Base-by-base conservation (phyloP, 2,797 vertebrate species). In the Clamator glandarius region DNA sequence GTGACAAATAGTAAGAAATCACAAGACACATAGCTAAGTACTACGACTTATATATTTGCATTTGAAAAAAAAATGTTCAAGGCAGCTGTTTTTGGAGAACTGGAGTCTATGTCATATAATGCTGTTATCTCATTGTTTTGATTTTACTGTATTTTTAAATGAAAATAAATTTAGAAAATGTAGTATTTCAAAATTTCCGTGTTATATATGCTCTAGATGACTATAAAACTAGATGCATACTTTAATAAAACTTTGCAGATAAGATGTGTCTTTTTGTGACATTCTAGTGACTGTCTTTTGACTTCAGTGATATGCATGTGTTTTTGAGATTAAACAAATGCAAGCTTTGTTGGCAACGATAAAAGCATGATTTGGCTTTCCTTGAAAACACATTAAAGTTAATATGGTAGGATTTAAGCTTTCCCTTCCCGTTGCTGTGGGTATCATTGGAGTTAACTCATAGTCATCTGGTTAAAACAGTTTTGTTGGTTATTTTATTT, bases 21-120 rank as follows among this genome's bases (percentile, higher is more conserved):
- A 42, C n/a, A 70, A 82, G 55, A 83, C 58, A 25, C 31, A 90
- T 87, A 36, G 88, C 82, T 81, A 89, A 96, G 89, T 70, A 26
- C 18, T 72, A 28, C 93, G 42, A n/a, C 36, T 81, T 42, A 12
- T 9, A 2, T 51, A 59, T 55, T 78, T 83, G 15, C 29, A 74
- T 94, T 91, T 87, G 31, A 59, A 88, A 77, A 93, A 76, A 76
- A 54, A 83, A 24, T 33, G 10, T 64, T 9, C 52, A 81, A 58
- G 1, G 41, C 77, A n/a, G 8, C 50, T 81, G 0, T 10, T 91
- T 74, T 84, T 13, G 25, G 42, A 35, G 29, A 19, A 70, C 19
- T 44, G 36, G 8, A 31, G 8, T 28, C 25, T 59, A 9, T 66
- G 33, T 13, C n/a, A 12, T n/a, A 20, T 29, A 77, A 84, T 68